Conservation (phyloP, 2,888 invertebrate species). For the Gonocerus acuteangulatus region DNA sequence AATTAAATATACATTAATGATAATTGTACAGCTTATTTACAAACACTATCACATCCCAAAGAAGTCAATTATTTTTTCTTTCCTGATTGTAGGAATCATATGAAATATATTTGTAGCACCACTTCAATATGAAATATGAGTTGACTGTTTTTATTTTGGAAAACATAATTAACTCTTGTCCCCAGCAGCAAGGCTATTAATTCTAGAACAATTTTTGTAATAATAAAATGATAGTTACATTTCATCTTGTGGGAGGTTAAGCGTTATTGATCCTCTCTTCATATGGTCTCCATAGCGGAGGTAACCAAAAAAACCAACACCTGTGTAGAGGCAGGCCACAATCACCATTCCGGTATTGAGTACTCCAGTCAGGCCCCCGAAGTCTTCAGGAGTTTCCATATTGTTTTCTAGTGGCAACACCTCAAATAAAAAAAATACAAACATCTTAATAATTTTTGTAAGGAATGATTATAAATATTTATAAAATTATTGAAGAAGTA, state of each 20-base stretch:
- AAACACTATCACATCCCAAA: no score
- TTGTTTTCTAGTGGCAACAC: conserved; percentile 84
- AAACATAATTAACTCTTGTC: no score
- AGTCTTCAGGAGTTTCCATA: conserved; percentile 78
- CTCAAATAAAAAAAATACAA: conserved; percentile 48
- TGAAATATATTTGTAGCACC: no score
- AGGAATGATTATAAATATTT: not conserved
- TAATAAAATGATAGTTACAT: conserved; percentile 51
- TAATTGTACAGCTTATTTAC: no score
- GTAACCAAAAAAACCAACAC: conserved; percentile 87
- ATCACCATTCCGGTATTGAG: conserved; percentile 82
- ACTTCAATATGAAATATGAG: no score
- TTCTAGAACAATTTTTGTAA: no score
- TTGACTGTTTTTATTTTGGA: no score
- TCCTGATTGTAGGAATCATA: no score
- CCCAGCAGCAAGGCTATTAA: no score
- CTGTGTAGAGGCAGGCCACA: conserved; percentile 72
- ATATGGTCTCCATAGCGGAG: conserved; percentile 77
- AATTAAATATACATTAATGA: no score
- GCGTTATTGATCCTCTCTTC: conserved; percentile 69
- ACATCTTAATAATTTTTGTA: not conserved
- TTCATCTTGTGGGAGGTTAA: conserved; percentile 67
- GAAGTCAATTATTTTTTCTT: no score
- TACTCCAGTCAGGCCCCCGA: conserved; percentile 77
- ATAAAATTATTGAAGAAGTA: not conserved